Percentiles rank a stretch among this genome's conserved stretches.
These are phyloP conservation scores for Aphrophora alni DNA, from an alignment of 2,888 invertebrate genomes.

Conservation along the genomic window DNA sequence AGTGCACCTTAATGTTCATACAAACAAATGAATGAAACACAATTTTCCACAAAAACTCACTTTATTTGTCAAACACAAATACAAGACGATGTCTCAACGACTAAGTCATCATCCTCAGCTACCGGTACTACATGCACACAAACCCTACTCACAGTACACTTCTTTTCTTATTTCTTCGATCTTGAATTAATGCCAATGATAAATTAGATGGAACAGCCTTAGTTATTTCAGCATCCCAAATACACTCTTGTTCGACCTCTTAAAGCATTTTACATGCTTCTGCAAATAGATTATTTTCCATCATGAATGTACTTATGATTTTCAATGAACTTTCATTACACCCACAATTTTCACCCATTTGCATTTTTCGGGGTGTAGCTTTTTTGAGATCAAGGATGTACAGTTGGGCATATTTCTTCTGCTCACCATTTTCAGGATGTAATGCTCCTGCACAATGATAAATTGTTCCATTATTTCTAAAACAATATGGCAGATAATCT, in stretches of 20 bases:
- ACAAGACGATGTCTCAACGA: no score
- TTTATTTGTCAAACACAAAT: no score
- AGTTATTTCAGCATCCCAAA: neutral
- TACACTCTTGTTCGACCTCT: slow-evolving; percentile 10
- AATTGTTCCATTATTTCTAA: no score
- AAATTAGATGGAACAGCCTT: slow-evolving; percentile 12
- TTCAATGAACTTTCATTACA: neutral
- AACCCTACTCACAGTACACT: no score
- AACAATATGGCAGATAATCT: no score
- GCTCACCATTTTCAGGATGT: slow-evolving; percentile 15
- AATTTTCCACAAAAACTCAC: no score
- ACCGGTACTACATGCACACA: no score
- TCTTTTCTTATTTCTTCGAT: slow-evolving; percentile 4
- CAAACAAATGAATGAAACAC: no score
- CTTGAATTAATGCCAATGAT: slow-evolving; percentile 7
- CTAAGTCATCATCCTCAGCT: no score
- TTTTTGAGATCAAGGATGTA: slow-evolving; percentile 5
- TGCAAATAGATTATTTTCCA: slow-evolving; percentile 1
- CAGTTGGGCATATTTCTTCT: slow-evolving; percentile 8
- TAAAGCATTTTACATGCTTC: slow-evolving; percentile 14
- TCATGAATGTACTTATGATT: neutral
- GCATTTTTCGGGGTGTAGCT: slow-evolving; percentile 10
- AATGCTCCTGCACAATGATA: slow-evolving; percentile 13
- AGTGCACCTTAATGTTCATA: no score
- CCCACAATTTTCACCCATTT: slow-evolving; percentile 7